These are phyloP conservation scores for Phrixothrix hirtus DNA, from an alignment of 2,888 invertebrate genomes.

Conservation along the genomic window DNA sequence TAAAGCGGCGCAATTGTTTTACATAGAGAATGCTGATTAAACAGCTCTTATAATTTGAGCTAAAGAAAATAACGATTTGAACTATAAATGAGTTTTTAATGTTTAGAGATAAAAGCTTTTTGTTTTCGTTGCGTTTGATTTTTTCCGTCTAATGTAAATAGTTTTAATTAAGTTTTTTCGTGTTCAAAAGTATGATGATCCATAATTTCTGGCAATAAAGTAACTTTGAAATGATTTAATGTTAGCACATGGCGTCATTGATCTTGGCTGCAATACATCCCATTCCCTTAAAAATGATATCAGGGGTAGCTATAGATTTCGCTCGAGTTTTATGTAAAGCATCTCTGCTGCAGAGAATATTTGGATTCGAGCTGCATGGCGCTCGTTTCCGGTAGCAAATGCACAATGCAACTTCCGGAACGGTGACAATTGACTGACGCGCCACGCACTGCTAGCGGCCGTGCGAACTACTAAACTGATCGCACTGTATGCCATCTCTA, in stretches of 20 bases:
- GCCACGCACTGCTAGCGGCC: constrained; percentile 51
- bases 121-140: constrained; percentile 2
- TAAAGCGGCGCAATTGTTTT: neutral
- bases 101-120: constrained; percentile 30
- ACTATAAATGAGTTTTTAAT: constrained; percentile 41
- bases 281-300: constrained; percentile 8
- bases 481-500: constrained; percentile 26
- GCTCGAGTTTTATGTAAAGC: constrained; percentile 26
- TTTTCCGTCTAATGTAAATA: constrained; percentile 5
- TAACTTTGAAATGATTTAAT: neutral
- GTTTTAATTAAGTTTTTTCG: constrained; percentile 8
- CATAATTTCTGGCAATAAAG: neutral
- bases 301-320: constrained; percentile 9
- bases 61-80: constrained; percentile 13
- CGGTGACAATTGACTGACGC: constrained; percentile 54
- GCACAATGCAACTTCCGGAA: constrained; percentile 52
- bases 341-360: constrained; percentile 24
- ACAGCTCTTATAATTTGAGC: constrained; percentile 7
- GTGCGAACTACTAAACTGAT: constrained; percentile 38
- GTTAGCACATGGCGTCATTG: constrained; percentile 8
- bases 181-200: neutral
- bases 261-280: constrained; percentile 10
- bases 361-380: constrained; percentile 50
- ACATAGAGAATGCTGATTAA: neutral
- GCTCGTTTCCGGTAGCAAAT: constrained; percentile 55